Percentiles rank a stretch among this genome's conserved stretches.
Evolutionary conservation across 2,888 invertebrate species (phyloP).

Genomic region (Schrankia costaestrigalis): DNA sequence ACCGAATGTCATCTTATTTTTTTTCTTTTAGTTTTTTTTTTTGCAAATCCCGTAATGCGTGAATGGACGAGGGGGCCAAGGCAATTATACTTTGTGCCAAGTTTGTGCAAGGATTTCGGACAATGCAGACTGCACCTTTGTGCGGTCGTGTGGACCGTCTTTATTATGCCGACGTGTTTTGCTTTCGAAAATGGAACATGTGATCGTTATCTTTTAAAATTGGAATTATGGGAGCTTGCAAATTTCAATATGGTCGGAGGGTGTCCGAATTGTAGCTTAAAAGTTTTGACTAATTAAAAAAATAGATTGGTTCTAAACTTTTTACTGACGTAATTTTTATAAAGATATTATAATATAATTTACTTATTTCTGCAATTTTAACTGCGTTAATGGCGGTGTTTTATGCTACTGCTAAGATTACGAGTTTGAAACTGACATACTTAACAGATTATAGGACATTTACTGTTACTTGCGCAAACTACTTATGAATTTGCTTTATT

Average conservation of each 20-base stretch:
- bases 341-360: too few species aligned
- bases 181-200: conserved; percentile 50
- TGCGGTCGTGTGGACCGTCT: conserved; percentile 61
- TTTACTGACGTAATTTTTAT: too few species aligned
- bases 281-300: too few species aligned
- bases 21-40: conserved; percentile 47
- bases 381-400: too few species aligned
- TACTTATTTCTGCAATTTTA: too few species aligned
- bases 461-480: too few species aligned
- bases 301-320: too few species aligned
- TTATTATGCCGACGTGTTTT: conserved; percentile 54
- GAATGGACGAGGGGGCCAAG: conserved; percentile 61
- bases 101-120: conserved; percentile 52
- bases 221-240: conserved; percentile 18
- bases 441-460: too few species aligned
- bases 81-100: conserved; percentile 73
- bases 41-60: conserved; percentile 37
- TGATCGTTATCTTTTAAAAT: conserved; percentile 45
- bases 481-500: too few species aligned
- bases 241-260: conserved; percentile 18
- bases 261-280: conserved; percentile 1
- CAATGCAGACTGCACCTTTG: conserved; percentile 64
- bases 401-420: too few species aligned
- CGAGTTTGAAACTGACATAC: too few species aligned
- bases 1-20: conserved; percentile 61